Conservation (phyloP, 2,797 vertebrate species). For the Staurois parvus region DNA sequence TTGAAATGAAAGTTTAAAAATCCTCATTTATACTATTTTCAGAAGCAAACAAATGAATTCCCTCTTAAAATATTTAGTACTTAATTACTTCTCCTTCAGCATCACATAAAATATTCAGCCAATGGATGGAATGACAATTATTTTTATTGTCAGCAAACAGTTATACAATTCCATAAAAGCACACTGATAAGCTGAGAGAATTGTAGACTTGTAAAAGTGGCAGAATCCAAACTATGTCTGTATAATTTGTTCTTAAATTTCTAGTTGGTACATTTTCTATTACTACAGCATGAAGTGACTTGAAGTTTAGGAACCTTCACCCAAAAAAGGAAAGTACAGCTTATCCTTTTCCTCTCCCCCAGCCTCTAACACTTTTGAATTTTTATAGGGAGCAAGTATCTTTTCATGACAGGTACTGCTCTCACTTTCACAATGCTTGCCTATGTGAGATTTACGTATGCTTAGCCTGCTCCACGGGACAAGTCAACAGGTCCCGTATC, state of each 20-base stretch:
- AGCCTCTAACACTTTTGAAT: no score
- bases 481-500: no score
- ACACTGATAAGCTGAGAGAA: background rate
- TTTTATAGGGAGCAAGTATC: no score
- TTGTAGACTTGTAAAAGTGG: background rate
- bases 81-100: constrained; percentile 33
- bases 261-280: no score
- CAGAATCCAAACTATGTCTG: background rate
- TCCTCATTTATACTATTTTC: constrained; percentile 11
- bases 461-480: no score
- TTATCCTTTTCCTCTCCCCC: no score
- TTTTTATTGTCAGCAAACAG: constrained; percentile 10
- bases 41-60: constrained; percentile 31
- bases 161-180: constrained; percentile 14
- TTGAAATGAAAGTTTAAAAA: background rate
- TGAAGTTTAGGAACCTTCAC: no score
- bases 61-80: constrained; percentile 42
- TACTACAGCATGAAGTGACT: no score
- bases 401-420: no score
- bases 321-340: no score
- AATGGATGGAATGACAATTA: constrained; percentile 26
- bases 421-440: no score
- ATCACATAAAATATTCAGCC: constrained; percentile 40
- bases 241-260: background rate
- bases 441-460: no score